These are phyloP conservation scores for Nibea albiflora DNA, from an alignment of 2,113 vertebrate species.

Conservation along the genomic window DNA sequence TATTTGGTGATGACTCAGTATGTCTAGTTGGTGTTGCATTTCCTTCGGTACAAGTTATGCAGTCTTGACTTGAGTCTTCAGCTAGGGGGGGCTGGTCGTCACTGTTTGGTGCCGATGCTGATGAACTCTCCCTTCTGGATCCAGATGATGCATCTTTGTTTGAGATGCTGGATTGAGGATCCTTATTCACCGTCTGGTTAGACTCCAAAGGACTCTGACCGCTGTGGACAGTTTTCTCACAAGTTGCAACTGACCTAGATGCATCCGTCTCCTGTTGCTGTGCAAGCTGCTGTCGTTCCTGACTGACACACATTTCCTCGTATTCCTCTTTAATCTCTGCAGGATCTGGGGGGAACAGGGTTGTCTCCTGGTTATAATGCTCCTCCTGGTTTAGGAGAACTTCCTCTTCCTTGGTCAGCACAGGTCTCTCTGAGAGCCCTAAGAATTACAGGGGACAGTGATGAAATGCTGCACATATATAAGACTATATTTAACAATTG, in stretches of 20 bases:
- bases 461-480: background rate
- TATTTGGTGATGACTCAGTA: background rate
- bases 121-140: background rate
- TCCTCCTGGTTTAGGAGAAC: constrained; percentile 8
- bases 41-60: background rate
- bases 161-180: background rate
- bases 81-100: background rate
- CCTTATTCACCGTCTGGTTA: background rate
- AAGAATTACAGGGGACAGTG: background rate
- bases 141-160: background rate
- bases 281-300: background rate
- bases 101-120: background rate
- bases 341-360: background rate
- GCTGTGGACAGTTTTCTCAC: background rate
- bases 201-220: constrained; percentile 6
- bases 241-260: background rate
- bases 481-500: background rate
- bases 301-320: constrained; percentile 46
- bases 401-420: background rate
- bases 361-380: background rate
- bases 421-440: constrained; percentile 19
- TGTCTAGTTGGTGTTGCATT: constrained; percentile 1
- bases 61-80: constrained; percentile 18
- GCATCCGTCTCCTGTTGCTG: background rate
- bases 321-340: constrained; percentile 61